Evolutionary conservation across 2,888 invertebrate species (phyloP), one percentile per base, ranked within the genome.

Genomic region (Agonopterix arenella): DNA sequence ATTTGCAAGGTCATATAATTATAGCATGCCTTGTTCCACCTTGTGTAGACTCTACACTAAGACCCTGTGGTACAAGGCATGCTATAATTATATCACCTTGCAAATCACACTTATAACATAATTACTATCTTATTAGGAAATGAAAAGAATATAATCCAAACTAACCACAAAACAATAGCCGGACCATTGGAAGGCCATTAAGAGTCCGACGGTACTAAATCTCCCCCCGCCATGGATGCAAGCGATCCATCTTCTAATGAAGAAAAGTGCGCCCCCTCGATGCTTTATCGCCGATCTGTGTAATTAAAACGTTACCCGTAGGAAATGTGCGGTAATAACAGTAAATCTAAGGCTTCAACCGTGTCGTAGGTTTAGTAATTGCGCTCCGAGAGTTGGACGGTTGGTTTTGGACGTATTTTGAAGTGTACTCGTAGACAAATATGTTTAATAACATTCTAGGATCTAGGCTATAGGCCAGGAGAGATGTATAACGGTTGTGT

Each of bases 301-400:
- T 89, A 89, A 89, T 89, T 89, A 88, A 88, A 89, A 88, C 86
- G 89, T 88, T 85, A 80, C 88, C 84, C 86, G 75, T 70, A 88
- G 88, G 88, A 88, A 88, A 88, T 83, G 84, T 78, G 76, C 73
- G 78, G 88, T 77, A 86, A 88, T 89, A 86, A 88, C 84, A 78
- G 84, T 89, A 89, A 89, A 89, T 89, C 86, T 81, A 68, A 61
- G 64, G 70, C 62, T 70, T 70, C 67, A 48, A 61, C 63, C 60
- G 58, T 61, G 63, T 58, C 61, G 61, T 58, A 60, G 60, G 66
- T 67, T 65, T 67, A 66, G 70, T 70, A 70, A 74, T 72, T 71
- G 72, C 62, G 57, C 67, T 62, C 62, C 65, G 73, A 68, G 73
- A 69, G 73, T 68, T 61, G 67, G 66, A 68, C 64, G 64, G 60